Base-by-base conservation (phyloP, 37 sponge, comb jelly and placozoan species). In the Diacarnus erythraeanus region DNA sequence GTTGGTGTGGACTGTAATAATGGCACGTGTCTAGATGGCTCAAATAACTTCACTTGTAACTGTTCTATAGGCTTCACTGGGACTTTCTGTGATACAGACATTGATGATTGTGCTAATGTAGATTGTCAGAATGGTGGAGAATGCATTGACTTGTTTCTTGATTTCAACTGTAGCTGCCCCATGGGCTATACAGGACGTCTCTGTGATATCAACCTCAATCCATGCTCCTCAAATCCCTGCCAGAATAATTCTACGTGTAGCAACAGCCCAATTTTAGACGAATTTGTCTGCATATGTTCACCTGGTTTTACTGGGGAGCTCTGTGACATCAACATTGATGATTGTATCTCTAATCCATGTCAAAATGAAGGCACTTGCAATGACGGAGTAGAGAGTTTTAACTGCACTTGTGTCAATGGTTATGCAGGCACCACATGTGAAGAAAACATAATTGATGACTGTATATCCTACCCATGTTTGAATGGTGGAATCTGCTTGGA, bases 401-500 rank as follows among this genome's bases (percentile, higher is more conserved):
- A 71, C 26, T 91, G 91, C 56, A 42, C 17, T 6, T 93, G 93
- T 79, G 42, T 23, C 10, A 23, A 61, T 29, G 89, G 89, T 54
- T 92, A 72, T 71, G 80, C 78, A 39, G 90, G 86, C 6, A 37
- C 34, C 6, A 6, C 67, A 1, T 90, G 91, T 70, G 72, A 85
- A n/a, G 44, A 38, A 42, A 51, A 74, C n/a, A n/a, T n/a, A n/a
- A 79, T 80, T 39, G 75, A 85, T 73, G 60, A 61, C 17, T 85
- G 86, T 78, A 47, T 29, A 3, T 17, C 26, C 26, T 25, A 5
- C 25, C 6, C 83, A 3, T 88, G 89, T 74, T 36, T 34, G 38
- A 92, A 92, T 58, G 71, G 42, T 56, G 84, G 77, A 12, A 81
- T 38, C 15, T 92, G 93, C 38, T 41, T 27, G 17, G 86, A 88